Evolutionary conservation across 2,888 invertebrate genomes (phyloP).

Genomic region (Marasmarcha lunaedactyla): DNA sequence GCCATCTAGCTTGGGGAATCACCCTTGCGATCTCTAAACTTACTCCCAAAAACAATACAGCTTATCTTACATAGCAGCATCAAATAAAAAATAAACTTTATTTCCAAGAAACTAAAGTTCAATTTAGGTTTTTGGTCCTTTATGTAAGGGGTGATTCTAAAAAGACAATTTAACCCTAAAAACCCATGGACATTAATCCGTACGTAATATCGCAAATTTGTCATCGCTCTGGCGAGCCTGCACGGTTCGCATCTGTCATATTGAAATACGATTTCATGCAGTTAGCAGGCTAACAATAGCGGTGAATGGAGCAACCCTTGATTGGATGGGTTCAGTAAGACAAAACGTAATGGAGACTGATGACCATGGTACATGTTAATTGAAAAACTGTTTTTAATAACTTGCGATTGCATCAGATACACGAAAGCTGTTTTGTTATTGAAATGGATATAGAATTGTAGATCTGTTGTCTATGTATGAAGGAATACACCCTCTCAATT

Average conservation of each 20-base stretch:
- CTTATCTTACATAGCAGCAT: conserved; percentile 18
- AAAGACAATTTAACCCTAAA: conserved; percentile 71
- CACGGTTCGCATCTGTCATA: conserved; percentile 50
- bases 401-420: no score
- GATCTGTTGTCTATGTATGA: no score
- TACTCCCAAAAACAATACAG: conserved; percentile 27
- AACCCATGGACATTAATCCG: conserved; percentile 67
- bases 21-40: conserved; percentile 57
- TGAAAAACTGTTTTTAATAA: no score
- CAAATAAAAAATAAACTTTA: conserved; percentile 22
- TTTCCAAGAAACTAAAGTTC: conserved; percentile 13
- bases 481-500: no score
- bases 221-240: conserved; percentile 50
- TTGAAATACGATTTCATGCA: conserved; percentile 53
- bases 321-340: conserved; percentile 33
- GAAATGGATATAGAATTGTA: no score
- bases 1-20: conserved; percentile 63
- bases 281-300: conserved; percentile 38
- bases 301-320: conserved; percentile 25
- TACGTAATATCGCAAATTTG: conserved; percentile 70
- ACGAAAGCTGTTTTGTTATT: no score
- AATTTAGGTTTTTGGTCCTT: conserved; percentile 12
- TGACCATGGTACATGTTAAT: conserved; percentile 9
- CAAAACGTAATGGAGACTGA: conserved; percentile 18
- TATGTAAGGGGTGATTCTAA: conserved; percentile 43